Evolutionary conservation across 2,797 vertebrate species (phyloP), one percentile per base, ranked within the genome.

Genomic region (Megalops cyprinoides): DNA sequence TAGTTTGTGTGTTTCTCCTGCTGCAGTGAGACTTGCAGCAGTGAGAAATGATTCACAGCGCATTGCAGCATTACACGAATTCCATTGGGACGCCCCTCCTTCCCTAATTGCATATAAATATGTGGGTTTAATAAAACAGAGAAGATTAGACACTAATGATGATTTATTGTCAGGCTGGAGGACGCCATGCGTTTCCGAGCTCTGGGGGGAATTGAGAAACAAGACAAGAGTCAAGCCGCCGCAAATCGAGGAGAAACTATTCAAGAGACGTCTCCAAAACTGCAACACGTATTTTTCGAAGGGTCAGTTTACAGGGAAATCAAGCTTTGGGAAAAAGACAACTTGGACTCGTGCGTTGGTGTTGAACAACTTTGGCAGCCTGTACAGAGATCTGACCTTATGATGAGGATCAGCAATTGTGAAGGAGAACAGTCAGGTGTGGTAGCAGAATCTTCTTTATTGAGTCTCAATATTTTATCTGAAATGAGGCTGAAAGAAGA

Each of bases 91-190:
- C 46, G 23, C 28, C 15, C n/a, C 44, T 31, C 25, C 14, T 73
- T 7, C 53, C 60, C 73, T 87, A 85, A 88, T 88, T 85, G 83
- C 82, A 69, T 81, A 81, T 78, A 84, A 85, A 86, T 80, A 79
- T 71, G 58, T 76, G 79, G 76, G 84, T 85, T 81, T 86, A 87
- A 87, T 85, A 81, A 86, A 81, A 86, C 49, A 78, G 46, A 49
- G 69, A 85, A 80, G 83, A 84, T 81, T 81, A 67, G 75, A 71
- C 75, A 9, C 74, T 86, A 83, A 86, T 85, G 83, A 85, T 86
- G 87, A 86, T 88, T 84, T 85, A 88, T 86, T 84, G 82, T 85
- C 71, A 76, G 56, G 81, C 39, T 28, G 34, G 42, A 53, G 67
- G 80, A 84, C 77, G 76, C 31, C n/a, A 73, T 9, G 25, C 74